Evolutionary conservation across 2,113 vertebrate genomes (phyloP).

Genomic region (Alligator sinensis): DNA sequence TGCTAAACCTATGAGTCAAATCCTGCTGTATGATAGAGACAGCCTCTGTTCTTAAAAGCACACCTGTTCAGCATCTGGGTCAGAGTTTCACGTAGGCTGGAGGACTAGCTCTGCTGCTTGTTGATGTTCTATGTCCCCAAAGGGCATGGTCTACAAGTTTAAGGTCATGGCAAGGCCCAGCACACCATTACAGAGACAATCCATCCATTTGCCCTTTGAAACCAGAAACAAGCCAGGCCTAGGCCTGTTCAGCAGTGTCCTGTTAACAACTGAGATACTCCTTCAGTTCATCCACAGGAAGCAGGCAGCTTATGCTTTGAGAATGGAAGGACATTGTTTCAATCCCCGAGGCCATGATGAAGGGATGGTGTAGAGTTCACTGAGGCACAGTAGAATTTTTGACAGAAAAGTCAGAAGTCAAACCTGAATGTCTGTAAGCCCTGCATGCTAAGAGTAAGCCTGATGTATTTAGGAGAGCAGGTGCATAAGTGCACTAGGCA

Average conservation of each 20-base stretch:
- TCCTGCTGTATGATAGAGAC: neutral
- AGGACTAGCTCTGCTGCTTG: neutral
- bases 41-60: neutral
- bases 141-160: neutral
- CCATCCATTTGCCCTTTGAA: no score
- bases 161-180: neutral
- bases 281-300: no score
- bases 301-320: no score
- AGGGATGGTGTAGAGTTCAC: neutral
- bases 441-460: neutral
- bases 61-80: neutral
- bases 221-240: no score
- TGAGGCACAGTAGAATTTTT: accelerated
- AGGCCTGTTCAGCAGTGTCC: no score
- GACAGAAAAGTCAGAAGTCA: no score
- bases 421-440: no score
- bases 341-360: no score
- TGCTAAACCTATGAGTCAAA: neutral
- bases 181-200: no score
- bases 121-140: neutral
- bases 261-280: no score
- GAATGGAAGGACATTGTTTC: no score
- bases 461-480: neutral
- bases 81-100: neutral
- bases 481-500: neutral